Base-by-base conservation (phyloP, 2,113 vertebrate species). In the Cervus canadensis region DNA sequence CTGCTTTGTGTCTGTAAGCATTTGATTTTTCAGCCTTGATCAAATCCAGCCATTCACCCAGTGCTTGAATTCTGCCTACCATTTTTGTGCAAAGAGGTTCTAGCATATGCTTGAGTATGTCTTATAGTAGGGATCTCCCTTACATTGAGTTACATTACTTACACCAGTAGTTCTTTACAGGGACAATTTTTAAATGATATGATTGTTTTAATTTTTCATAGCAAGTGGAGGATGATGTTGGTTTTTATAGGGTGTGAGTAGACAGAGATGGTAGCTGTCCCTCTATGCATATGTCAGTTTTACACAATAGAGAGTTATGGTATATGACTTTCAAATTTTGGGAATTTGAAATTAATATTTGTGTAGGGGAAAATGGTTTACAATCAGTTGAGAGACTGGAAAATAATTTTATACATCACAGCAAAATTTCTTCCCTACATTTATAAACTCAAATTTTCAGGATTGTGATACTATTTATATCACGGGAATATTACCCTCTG, bases 161-260 rank as follows among this genome's bases (percentile, higher is more conserved):
- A 94, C 96, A 62, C 2, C 25, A 87, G 57, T 85, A 62, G 36
- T 92, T 89, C 50, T 89, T 91, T 87, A 76, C 1, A 79, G 36
- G 19, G 3, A 93, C 1, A 62, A 48, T 62, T 89, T 95, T 88
- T 30, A 81, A 87, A 45, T 64, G 23, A 59, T 52, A 19, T 81
- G 28, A 74, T 87, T 74, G 26, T 71, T 94, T 92, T 89, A 62
- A 92, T 86, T 71, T 94, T 84, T 91, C 33, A 94, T 64, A 81
- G 21, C 11, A 97, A 50, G 17, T 92, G 12, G 26, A 92, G 30
- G 40, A 82, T 78, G 71, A 60, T 50, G 4, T 54, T 85, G 94
- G 71, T 89, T 97, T 84, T 91, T 97, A 86, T 40, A 87, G 14
- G 74, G 28, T 60, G 7, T 54, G 9, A 25, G 30, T 94, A 7